Percentiles rank a stretch among this genome's conserved stretches.
phyloP scores from a whole-genome alignment of 92 coral and sea anemone genomes.

The Epizoanthus stellaris region DNA sequence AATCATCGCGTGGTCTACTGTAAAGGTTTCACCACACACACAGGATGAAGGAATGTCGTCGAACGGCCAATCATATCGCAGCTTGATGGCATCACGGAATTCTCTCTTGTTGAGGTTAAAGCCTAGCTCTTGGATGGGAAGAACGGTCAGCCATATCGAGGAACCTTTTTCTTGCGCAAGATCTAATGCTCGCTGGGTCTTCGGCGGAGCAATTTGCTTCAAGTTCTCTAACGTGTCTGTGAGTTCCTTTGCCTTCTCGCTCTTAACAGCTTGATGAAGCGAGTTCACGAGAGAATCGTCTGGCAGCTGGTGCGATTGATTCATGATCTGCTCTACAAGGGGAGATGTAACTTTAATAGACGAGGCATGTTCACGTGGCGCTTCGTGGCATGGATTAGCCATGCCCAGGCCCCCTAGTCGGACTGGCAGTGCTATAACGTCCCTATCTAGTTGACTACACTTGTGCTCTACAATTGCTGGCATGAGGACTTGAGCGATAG shows the following conservation, averaged over 20 bases:
- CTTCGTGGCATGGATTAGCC: constrained; percentile 30
- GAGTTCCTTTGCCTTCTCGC: constrained; percentile 33
- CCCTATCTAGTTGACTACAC: constrained; percentile 44
- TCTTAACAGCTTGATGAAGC: constrained; percentile 33
- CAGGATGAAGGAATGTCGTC: constrained; percentile 40
- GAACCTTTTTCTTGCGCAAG: constrained; percentile 58
- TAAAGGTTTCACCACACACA: constrained; percentile 42
- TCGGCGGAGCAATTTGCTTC: constrained; percentile 34
- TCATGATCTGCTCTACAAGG: constrained; percentile 42
- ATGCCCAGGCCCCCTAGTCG: constrained; percentile 39
- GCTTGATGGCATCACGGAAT: constrained; percentile 46
- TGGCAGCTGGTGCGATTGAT: constrained; percentile 43
- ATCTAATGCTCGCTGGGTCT: constrained; percentile 44
- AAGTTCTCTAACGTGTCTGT: constrained; percentile 29
- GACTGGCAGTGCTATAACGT: constrained; percentile 44
- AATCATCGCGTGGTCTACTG: constrained; percentile 46
- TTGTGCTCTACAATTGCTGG: constrained; percentile 39
- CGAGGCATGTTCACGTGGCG: constrained; percentile 24
- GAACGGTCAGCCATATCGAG: constrained; percentile 54
- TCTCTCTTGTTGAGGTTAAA: constrained; percentile 41
- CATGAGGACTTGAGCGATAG: constrained; percentile 39
- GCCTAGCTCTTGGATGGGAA: constrained; percentile 40
- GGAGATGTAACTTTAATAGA: constrained; percentile 48
- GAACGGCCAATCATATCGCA: constrained; percentile 48
- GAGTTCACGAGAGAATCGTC: constrained; percentile 27